Evolutionary conservation across 2,888 invertebrate species (phyloP).

Genomic region (Coremacera marginata): DNA sequence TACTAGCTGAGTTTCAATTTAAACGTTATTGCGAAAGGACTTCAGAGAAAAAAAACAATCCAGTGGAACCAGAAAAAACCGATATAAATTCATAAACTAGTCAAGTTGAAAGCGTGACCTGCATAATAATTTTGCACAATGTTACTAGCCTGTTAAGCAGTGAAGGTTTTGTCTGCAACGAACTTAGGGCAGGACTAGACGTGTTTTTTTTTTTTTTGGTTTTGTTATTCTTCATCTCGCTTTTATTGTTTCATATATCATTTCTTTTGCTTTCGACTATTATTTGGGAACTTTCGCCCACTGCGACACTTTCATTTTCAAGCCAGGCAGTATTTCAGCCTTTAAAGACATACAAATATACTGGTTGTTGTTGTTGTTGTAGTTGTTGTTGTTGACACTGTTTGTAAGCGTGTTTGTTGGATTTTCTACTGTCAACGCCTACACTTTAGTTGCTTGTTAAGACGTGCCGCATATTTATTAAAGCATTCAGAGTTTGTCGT

Average conservation of each 20-base stretch:
- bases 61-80: not conserved
- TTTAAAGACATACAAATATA: not conserved
- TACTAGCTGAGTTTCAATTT: constrained; percentile 3
- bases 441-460: not conserved
- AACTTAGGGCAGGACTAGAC: not conserved
- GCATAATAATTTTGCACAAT: constrained; percentile 36
- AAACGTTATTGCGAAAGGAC: not conserved
- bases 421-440: constrained; percentile 8
- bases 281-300: constrained; percentile 38
- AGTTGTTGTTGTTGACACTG: not conserved
- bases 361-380: not conserved
- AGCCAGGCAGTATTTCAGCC: not conserved
- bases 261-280: not conserved
- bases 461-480: constrained; percentile 3
- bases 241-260: not conserved
- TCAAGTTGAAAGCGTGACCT: constrained; percentile 39
- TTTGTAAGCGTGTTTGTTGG: not conserved
- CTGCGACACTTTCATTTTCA: constrained; percentile 26
- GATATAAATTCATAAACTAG: constrained; percentile 42
- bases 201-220: not conserved
- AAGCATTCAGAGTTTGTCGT: not conserved
- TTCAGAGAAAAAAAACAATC: not conserved
- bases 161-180: not conserved
- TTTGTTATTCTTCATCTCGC: not conserved
- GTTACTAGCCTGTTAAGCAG: not conserved